These are phyloP conservation scores for Ganaspis sp. DNA, from an alignment of 1,140 invertebrate species.

Conservation along the genomic window DNA sequence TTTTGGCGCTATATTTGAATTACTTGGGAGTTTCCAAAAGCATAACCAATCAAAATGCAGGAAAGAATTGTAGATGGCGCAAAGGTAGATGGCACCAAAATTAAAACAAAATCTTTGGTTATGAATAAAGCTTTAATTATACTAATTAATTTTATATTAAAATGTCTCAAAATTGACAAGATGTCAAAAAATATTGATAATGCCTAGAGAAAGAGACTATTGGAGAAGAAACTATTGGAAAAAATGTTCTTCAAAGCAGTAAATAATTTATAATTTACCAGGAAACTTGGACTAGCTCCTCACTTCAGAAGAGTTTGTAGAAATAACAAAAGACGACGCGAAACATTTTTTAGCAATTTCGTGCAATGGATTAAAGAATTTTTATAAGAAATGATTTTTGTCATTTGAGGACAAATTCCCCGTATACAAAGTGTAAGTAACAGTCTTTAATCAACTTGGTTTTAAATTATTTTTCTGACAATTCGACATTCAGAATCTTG, in stretches of 20 bases:
- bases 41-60: background rate
- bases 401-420: constrained; percentile 39
- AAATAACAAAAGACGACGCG: constrained; percentile 45
- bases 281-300: too few species aligned
- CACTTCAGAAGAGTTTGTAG: constrained; percentile 33
- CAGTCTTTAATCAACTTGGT: background rate
- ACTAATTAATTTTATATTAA: too few species aligned
- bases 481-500: background rate
- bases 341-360: constrained; percentile 36
- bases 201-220: too few species aligned
- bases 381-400: constrained; percentile 39
- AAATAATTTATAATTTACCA: too few species aligned
- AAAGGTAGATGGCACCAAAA: background rate
- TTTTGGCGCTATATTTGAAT: constrained; percentile 14
- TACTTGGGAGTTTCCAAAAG: background rate
- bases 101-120: background rate
- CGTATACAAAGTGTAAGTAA: constrained; percentile 37
- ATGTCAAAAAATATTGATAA: too few species aligned
- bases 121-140: background rate
- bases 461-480: background rate
- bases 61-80: background rate
- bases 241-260: too few species aligned
- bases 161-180: too few species aligned
- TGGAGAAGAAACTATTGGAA: too few species aligned
- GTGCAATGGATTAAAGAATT: background rate